These are phyloP conservation scores for Brachionus sp. DNA, from an alignment of 1,140 invertebrate species.

Conservation along the genomic window DNA sequence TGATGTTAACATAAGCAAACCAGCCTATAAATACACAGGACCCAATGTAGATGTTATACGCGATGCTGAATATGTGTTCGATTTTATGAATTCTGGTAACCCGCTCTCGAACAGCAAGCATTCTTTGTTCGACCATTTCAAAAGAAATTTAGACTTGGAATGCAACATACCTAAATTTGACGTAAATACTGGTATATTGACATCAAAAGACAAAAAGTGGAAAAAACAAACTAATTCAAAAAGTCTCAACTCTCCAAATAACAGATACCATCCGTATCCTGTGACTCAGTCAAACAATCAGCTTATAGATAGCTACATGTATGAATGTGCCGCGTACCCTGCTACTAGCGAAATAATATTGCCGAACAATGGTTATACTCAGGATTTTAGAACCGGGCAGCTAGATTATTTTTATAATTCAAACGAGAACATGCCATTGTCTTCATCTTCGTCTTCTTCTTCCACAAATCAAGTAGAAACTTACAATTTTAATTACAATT, in stretches of 20 bases:
- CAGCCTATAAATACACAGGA: slow-evolving; percentile 69
- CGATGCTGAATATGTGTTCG: slow-evolving; percentile 48
- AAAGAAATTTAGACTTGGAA: slow-evolving; percentile 7
- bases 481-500: background rate
- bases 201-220: slow-evolving; percentile 23
- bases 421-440: background rate
- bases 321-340: background rate
- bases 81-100: slow-evolving; percentile 51
- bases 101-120: slow-evolving; percentile 55
- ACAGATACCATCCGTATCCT: background rate
- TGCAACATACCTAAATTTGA: slow-evolving; percentile 42
- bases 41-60: slow-evolving; percentile 60
- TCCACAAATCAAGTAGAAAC: background rate
- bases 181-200: slow-evolving; percentile 30
- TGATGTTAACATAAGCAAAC: slow-evolving; percentile 65
- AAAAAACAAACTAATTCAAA: background rate
- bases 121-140: slow-evolving; percentile 54
- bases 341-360: background rate
- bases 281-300: background rate
- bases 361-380: background rate
- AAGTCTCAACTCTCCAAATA: background rate
- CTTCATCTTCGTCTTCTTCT: background rate
- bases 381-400: background rate
- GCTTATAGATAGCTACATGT: background rate
- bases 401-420: background rate